Percentiles rank a stretch among this genome's conserved stretches.
phyloP scores from a whole-genome alignment of 1,140 invertebrate genomes.

The Ceratina japonica region DNA sequence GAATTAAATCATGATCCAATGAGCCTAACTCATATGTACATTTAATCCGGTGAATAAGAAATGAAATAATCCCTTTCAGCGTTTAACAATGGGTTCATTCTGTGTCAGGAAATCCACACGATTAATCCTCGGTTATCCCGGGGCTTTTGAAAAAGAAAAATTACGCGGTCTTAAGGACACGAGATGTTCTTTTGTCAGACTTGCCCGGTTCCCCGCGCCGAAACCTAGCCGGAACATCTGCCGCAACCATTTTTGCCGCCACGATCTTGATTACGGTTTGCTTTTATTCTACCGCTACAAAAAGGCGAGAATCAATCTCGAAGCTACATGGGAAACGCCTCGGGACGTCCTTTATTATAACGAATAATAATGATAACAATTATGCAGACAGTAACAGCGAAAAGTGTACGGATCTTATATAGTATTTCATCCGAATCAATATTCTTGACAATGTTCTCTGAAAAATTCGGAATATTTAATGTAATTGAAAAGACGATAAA shows the following conservation, averaged over 20 bases:
- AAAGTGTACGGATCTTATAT: too few species aligned
- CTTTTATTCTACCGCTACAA: background rate
- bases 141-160: background rate
- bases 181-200: slow-evolving; percentile 18
- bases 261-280: background rate
- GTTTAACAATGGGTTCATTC: background rate
- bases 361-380: too few species aligned
- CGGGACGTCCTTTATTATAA: too few species aligned
- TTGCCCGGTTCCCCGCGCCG: too few species aligned
- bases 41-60: background rate
- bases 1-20: too few species aligned
- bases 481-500: too few species aligned
- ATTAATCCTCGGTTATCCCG: slow-evolving; percentile 3
- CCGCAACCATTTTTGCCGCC: background rate
- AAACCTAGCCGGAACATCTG: slow-evolving; percentile 1
- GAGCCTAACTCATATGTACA: background rate
- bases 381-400: too few species aligned
- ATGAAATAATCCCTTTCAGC: background rate
- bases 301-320: too few species aligned
- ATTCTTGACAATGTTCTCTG: too few species aligned
- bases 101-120: background rate
- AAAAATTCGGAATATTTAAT: too few species aligned
- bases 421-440: too few species aligned
- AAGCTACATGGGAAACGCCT: too few species aligned
- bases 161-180: background rate